A percentile compares a stretch with the other conserved stretches of the same genome.
These are phyloP conservation scores for Rotaria magnacalcarata DNA, from an alignment of 2,888 invertebrate species.

Conservation along the genomic window DNA sequence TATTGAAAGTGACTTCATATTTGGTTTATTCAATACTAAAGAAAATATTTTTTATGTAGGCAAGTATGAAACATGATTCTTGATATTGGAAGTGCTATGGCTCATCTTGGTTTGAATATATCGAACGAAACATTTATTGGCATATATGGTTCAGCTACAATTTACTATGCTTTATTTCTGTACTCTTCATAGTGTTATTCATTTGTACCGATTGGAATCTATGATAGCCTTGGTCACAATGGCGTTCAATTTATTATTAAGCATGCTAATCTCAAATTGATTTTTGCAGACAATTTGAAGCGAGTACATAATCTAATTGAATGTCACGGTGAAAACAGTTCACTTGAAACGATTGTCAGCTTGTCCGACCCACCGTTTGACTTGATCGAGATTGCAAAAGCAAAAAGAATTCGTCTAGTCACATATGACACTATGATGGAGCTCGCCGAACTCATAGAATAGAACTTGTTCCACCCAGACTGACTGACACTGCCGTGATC, in stretches of 20 bases:
- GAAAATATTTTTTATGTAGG: background rate
- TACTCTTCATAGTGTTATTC: constrained; percentile 35
- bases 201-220: constrained; percentile 40
- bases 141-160: constrained; percentile 86
- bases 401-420: constrained; percentile 74
- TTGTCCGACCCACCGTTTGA: constrained; percentile 74
- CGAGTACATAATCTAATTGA: constrained; percentile 80
- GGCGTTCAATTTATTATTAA: constrained; percentile 42
- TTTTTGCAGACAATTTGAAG: constrained; percentile 80
- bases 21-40: background rate
- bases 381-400: constrained; percentile 74
- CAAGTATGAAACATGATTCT: constrained; percentile 64
- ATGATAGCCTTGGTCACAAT: constrained; percentile 40
- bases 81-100: constrained; percentile 81
- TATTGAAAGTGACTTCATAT: no score
- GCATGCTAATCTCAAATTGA: constrained; percentile 72
- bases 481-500: background rate
- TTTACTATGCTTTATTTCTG: constrained; percentile 63
- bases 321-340: constrained; percentile 68
- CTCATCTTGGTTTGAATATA: constrained; percentile 69
- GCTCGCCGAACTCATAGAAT: constrained; percentile 49
- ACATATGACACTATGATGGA: constrained; percentile 73
- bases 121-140: constrained; percentile 69
- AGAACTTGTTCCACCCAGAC: constrained; percentile 46
- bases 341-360: constrained; percentile 73